Percentiles rank a stretch among this genome's conserved stretches.
Evolutionary conservation across 2,113 vertebrate genomes (phyloP).

Genomic region (Aviceda subcristata): DNA sequence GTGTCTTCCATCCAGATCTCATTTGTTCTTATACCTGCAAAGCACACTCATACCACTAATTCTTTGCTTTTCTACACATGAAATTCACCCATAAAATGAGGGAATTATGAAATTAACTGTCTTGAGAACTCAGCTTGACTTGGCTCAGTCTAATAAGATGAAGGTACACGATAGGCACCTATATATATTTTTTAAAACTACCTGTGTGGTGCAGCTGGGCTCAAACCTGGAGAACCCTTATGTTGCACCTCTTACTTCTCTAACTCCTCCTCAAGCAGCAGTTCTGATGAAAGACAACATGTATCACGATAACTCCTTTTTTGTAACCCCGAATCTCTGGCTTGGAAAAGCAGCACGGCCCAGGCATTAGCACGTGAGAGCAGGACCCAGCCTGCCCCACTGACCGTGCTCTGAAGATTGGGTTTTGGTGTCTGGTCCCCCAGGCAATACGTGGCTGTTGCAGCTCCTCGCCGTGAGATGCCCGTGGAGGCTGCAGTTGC

Average conservation of each 20-base stretch:
- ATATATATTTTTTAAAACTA: neutral
- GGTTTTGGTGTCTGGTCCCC: neutral
- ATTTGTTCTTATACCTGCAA: neutral
- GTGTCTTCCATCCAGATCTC: neutral
- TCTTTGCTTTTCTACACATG: conserved; percentile 24
- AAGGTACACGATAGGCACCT: neutral
- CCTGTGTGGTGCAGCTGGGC: neutral
- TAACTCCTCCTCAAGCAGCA: neutral
- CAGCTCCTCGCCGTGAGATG: neutral
- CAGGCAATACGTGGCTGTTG: neutral
- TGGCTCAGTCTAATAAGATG: conserved; percentile 22
- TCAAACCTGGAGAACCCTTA: neutral
- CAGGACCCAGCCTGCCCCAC: neutral
- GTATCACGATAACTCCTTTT: neutral
- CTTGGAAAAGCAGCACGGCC: neutral
- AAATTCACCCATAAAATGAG: conserved; percentile 58
- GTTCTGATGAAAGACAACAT: neutral
- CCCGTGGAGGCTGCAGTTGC: neutral
- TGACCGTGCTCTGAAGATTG: neutral
- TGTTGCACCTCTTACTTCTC: neutral
- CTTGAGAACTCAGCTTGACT: conserved; percentile 7
- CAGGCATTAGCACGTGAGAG: neutral
- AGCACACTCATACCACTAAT: neutral
- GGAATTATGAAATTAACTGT: conserved; percentile 47
- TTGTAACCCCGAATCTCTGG: neutral